Conservation (phyloP, 2,888 invertebrate genomes). For the Caradrina clavipalpis region DNA sequence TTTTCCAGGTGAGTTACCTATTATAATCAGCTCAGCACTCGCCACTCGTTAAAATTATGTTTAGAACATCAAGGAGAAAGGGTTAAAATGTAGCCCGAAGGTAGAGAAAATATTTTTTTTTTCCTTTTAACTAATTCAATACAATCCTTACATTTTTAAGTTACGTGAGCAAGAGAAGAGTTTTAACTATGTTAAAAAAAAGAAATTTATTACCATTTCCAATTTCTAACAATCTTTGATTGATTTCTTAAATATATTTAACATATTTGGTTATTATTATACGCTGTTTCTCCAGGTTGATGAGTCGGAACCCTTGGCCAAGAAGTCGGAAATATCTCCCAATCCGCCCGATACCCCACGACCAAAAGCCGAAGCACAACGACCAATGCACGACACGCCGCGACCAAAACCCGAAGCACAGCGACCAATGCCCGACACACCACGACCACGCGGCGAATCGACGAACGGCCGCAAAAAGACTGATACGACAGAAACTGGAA, state of each 20-base stretch:
- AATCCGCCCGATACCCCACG: constrained; percentile 56
- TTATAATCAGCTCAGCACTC: not conserved
- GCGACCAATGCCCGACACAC: constrained; percentile 59
- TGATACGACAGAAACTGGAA: constrained; percentile 23
- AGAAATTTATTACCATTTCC: too few relatives aligned
- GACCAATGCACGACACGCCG: constrained; percentile 60
- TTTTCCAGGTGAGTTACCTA: constrained; percentile 74
- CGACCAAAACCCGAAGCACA: constrained; percentile 60
- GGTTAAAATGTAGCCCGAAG: not conserved
- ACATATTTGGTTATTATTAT: too few relatives aligned
- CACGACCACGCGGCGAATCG: constrained; percentile 59
- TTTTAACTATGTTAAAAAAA: too few relatives aligned
- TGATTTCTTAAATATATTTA: not conserved
- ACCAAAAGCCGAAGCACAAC: constrained; percentile 60
- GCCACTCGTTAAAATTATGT: not conserved
- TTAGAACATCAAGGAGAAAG: not conserved
- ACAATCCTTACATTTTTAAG: too few relatives aligned
- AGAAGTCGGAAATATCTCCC: constrained; percentile 72
- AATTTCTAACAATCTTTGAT: not conserved
- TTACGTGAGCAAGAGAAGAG: too few relatives aligned
- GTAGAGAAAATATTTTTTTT: too few relatives aligned
- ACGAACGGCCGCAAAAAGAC: constrained; percentile 72
- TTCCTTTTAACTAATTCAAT: too few relatives aligned
- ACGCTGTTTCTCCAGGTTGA: constrained; percentile 75
- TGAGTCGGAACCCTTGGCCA: constrained; percentile 77